Conservation (phyloP, 2,797 vertebrate genomes). For the Sebastes aleutianus region DNA sequence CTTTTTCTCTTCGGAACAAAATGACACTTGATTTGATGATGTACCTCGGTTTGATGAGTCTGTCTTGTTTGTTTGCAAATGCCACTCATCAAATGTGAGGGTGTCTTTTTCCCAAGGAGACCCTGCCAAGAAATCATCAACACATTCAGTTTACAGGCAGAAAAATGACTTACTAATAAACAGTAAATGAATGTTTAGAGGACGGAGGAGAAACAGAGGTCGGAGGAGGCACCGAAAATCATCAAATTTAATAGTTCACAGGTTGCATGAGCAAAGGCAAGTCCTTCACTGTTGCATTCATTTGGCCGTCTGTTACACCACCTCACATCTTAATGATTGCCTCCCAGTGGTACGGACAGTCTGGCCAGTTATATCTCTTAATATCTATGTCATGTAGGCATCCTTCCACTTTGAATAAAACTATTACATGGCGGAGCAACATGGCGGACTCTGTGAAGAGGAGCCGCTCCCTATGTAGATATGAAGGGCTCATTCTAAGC, state of each 20-base stretch:
- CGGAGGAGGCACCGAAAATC: not conserved
- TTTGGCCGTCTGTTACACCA: slow-evolving; percentile 9
- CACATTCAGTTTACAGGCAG: slow-evolving; percentile 23
- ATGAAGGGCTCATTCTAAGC: no score
- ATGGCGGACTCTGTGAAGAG: no score
- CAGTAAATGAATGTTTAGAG: not conserved
- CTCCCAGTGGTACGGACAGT: slow-evolving; percentile 15
- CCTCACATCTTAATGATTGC: slow-evolving; percentile 1
- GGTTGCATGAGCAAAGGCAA: not conserved
- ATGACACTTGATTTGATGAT: not conserved
- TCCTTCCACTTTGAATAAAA: slow-evolving; percentile 15
- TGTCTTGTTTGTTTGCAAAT: slow-evolving; percentile 29
- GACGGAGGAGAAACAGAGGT: not conserved
- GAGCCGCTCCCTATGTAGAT: no score
- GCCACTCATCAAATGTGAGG: not conserved
- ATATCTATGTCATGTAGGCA: slow-evolving; percentile 21
- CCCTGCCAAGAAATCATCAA: not conserved
- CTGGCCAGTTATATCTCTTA: slow-evolving; percentile 20
- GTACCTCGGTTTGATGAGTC: not conserved
- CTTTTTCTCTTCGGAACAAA: not conserved
- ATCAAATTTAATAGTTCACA: not conserved
- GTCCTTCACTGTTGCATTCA: slow-evolving; percentile 3
- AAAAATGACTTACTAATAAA: slow-evolving; percentile 16
- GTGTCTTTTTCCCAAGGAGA: not conserved
- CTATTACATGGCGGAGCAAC: not conserved